A percentile compares a stretch with the other conserved stretches of the same genome.
Evolutionary conservation across 2,888 invertebrate species (phyloP).

Genomic region (Campopleginae sp.): DNA sequence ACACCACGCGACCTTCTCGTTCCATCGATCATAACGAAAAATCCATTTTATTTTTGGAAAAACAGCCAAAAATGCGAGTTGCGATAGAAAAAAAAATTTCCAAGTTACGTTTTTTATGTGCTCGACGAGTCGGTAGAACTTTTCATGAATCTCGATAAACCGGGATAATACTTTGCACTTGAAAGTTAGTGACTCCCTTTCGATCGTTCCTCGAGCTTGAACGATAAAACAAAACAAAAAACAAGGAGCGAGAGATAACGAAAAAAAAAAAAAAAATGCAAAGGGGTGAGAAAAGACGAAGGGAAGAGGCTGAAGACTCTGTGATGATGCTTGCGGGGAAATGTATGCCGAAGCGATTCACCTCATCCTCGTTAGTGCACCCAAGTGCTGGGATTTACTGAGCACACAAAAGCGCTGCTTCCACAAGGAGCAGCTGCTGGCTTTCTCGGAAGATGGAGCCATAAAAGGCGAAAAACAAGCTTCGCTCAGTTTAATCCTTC

Average conservation of each 20-base stretch:
- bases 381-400: conserved; percentile 64
- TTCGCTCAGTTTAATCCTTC: not conserved
- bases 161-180: conserved; percentile 41
- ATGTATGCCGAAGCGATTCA: conserved; percentile 65
- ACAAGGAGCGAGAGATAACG: not conserved
- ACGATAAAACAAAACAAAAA: conserved; percentile 21
- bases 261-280: conserved; percentile 19
- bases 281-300: conserved; percentile 34
- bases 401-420: conserved; percentile 63
- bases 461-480: not conserved
- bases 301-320: conserved; percentile 42
- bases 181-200: conserved; percentile 55
- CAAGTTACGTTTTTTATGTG: not conserved
- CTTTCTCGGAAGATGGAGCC: conserved; percentile 35
- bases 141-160: conserved; percentile 18
- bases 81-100: not conserved
- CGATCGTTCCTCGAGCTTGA: conserved; percentile 42
- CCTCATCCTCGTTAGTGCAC: conserved; percentile 67
- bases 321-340: conserved; percentile 52
- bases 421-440: conserved; percentile 10
- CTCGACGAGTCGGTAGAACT: not conserved
- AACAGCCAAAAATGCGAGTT: not conserved
- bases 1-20: not conserved
- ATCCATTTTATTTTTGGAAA: not conserved
- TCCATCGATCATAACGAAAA: not conserved